Evolutionary conservation across 2,797 vertebrate species (phyloP).

Genomic region (Clamator glandarius): DNA sequence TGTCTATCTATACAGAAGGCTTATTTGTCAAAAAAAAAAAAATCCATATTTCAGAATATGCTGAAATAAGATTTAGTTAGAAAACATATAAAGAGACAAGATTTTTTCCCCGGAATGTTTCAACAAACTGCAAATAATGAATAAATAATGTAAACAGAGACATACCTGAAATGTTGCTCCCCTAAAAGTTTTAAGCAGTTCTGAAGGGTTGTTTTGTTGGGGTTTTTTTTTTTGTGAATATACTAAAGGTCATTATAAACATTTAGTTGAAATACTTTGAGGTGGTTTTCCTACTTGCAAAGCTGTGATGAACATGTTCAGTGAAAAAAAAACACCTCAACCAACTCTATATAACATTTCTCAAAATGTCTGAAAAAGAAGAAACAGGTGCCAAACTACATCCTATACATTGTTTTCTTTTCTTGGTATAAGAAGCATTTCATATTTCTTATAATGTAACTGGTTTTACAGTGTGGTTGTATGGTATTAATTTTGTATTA

Average conservation of each 20-base stretch:
- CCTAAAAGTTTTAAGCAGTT: not conserved
- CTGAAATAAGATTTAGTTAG: not conserved
- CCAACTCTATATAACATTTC: not conserved
- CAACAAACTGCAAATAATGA: not conserved
- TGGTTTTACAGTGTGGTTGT: not conserved
- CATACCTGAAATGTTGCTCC: not conserved
- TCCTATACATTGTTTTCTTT: not conserved
- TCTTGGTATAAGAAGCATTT: not conserved
- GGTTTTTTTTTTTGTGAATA: not conserved
- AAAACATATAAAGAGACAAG: not conserved
- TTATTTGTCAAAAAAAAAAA: conserved; percentile 14
- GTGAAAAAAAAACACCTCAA: not conserved
- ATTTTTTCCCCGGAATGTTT: not conserved
- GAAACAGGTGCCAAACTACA: not conserved
- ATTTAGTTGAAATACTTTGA: not conserved
- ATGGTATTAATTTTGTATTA: not conserved
- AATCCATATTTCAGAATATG: not conserved
- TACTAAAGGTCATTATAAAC: not conserved
- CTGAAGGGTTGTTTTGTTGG: not conserved
- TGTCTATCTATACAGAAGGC: not conserved
- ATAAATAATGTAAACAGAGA: not conserved
- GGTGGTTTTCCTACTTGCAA: not conserved
- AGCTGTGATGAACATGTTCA: not conserved
- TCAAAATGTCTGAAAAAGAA: not conserved
- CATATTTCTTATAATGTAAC: not conserved